A percentile compares a stretch with the other conserved stretches of the same genome.
These are phyloP conservation scores for Stomatorhinus walkeri DNA, from an alignment of 2,797 vertebrate species.

Conservation along the genomic window DNA sequence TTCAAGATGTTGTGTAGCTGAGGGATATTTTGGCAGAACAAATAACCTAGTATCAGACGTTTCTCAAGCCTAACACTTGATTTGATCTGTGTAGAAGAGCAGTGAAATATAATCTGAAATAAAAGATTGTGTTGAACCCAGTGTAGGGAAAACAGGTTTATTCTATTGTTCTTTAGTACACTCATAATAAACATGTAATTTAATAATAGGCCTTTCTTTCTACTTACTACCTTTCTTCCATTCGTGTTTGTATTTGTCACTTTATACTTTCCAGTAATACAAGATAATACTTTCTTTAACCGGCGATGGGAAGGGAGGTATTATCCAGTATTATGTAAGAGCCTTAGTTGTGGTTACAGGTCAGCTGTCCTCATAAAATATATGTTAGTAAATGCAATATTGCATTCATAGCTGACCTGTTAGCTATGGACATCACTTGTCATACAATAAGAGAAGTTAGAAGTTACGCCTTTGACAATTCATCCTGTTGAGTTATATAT, in stretches of 20 bases:
- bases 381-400: not conserved
- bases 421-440: constrained; percentile 6
- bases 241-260: not conserved
- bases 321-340: not conserved
- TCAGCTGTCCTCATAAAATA: not conserved
- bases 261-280: not conserved
- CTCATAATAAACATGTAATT: constrained; percentile 1
- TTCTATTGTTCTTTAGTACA: not conserved
- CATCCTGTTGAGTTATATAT: not conserved
- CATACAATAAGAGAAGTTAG: constrained; percentile 19
- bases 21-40: constrained; percentile 50
- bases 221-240: not conserved
- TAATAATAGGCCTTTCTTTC: not conserved
- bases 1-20: constrained; percentile 49
- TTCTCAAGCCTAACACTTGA: constrained; percentile 16
- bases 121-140: not conserved
- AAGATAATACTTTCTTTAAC: not conserved
- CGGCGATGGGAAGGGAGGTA: not conserved
- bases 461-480: not conserved
- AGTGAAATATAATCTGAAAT: constrained; percentile 4
- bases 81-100: constrained; percentile 2
- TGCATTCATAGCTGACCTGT: not conserved
- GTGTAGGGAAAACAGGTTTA: not conserved
- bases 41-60: constrained; percentile 37
- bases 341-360: not conserved